phyloP scores from a whole-genome alignment of 2,888 invertebrate species.

The Scaptomyza cyrtandrae region DNA sequence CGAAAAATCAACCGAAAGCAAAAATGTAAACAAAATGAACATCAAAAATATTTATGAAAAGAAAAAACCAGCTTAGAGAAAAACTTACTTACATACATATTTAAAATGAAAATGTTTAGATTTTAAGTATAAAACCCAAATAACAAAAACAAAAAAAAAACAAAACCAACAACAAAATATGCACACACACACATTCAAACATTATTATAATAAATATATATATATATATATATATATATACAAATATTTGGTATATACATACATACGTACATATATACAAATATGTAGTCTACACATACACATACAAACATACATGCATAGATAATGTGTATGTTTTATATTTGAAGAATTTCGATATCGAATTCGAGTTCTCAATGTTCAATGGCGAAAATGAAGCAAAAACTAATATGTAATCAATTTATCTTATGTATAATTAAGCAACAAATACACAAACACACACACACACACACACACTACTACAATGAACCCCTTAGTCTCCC shows the following conservation, averaged over 20 bases:
- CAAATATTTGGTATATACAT: constrained; percentile 30
- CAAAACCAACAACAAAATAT: constrained; percentile 20
- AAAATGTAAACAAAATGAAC: constrained; percentile 1
- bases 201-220: constrained; percentile 43
- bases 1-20: constrained; percentile 8
- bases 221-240: constrained; percentile 41
- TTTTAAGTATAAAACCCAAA: constrained; percentile 52
- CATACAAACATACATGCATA: constrained; percentile 24
- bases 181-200: constrained; percentile 51
- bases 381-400: constrained; percentile 33
- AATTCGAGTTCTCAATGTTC: constrained; percentile 16
- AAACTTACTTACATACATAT: constrained; percentile 57
- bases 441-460: constrained; percentile 27
- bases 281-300: constrained; percentile 34
- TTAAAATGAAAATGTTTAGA: constrained; percentile 55
- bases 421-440: constrained; percentile 66
- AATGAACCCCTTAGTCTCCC: constrained; percentile 7
- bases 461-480: constrained; percentile 26
- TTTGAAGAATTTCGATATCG: constrained; percentile 30
- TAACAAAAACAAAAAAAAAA: neutral
- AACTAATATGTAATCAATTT: constrained; percentile 67
- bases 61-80: constrained; percentile 35
- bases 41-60: constrained; percentile 8
- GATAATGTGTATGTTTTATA: constrained; percentile 24
- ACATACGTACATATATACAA: constrained; percentile 36